Base-by-base conservation (phyloP, 2,888 invertebrate genomes). In the Diaprepes abbreviatus region DNA sequence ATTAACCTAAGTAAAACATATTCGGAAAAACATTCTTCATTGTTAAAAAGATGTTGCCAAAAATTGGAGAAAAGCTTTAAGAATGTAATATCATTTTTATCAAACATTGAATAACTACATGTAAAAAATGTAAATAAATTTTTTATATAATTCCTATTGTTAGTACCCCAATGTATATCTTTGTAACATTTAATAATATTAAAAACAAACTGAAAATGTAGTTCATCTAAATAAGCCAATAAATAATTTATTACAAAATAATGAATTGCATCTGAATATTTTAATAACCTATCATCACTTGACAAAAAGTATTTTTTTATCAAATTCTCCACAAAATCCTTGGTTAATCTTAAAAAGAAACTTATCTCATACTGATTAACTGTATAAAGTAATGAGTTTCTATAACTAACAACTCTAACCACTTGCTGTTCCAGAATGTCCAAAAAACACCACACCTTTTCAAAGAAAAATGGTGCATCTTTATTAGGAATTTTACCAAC, bases 371-470 rank as follows among this genome's bases (percentile, higher is more conserved):
- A 52, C n/a, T 21, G 21, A 14, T 52, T 28, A 16, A 63, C 28
- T 0, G 12, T 12, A 10, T 9, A 5, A 28, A 58, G 31, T 10
- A 58, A 1, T 28, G 28, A 28, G 17, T n/a, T 31, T 14, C 40
- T 3, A 21, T 48, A 10, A n/a, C 12, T n/a, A 33, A 7, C 31
- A 5, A 68, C 59, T 40, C 71, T 52, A 5, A 73, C 52, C 3
- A 52, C 73, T 10, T 69, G 33, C 38, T 62, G 33, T 43, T 68
- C 69, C 14, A 77, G 33, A 36, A 50, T 48, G 54, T 74, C 73
- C 14, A 74, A 67, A 28, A 54, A 72, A 5, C 55, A 17, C 77
- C 77, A 77, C 33, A 65, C 60, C 24, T 66, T 70, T 38, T 74
- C 70, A 2, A 74, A 35, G 31, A 65, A 77, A 9, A 48, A 0